phyloP scores from a whole-genome alignment of 2,113 vertebrate genomes.

The Chloebia gouldiae region DNA sequence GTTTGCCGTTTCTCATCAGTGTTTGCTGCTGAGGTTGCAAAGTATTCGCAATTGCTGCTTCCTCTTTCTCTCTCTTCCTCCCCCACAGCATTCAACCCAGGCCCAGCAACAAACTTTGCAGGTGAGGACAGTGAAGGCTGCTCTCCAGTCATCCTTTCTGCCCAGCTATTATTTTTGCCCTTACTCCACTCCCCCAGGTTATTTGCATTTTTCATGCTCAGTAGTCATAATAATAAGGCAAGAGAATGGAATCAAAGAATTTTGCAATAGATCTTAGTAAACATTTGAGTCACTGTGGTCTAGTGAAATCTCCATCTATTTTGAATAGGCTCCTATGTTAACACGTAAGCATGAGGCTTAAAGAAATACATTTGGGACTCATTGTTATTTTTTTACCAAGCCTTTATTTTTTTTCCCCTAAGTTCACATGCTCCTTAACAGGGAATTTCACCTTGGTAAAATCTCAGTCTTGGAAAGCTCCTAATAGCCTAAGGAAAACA shows the following conservation, averaged over 20 bases:
- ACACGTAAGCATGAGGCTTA: not conserved
- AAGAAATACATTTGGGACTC: not conserved
- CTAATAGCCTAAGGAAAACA: not conserved
- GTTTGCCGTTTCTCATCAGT: not conserved
- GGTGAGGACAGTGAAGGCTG: not conserved
- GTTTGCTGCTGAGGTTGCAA: conserved; percentile 29
- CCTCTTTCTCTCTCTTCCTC: not conserved
- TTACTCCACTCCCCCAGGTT: not conserved
- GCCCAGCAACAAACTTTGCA: not conserved
- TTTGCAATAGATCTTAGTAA: not conserved
- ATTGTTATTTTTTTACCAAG: not conserved
- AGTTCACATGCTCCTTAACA: not conserved
- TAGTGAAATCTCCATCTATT: not conserved
- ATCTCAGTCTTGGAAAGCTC: not conserved
- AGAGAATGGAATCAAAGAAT: not conserved
- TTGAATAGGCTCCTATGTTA: not conserved
- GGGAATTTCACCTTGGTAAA: not conserved
- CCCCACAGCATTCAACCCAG: not conserved
- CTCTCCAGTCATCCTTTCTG: not conserved
- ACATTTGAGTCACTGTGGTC: not conserved
- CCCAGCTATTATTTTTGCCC: not conserved
- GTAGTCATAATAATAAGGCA: not conserved
- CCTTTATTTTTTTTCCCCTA: not conserved
- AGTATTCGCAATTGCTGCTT: not conserved
- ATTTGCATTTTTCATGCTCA: not conserved